Evolutionary conservation across 2,888 invertebrate genomes (phyloP), one percentile per base, ranked within the genome.

Genomic region (Vanessa cardui): DNA sequence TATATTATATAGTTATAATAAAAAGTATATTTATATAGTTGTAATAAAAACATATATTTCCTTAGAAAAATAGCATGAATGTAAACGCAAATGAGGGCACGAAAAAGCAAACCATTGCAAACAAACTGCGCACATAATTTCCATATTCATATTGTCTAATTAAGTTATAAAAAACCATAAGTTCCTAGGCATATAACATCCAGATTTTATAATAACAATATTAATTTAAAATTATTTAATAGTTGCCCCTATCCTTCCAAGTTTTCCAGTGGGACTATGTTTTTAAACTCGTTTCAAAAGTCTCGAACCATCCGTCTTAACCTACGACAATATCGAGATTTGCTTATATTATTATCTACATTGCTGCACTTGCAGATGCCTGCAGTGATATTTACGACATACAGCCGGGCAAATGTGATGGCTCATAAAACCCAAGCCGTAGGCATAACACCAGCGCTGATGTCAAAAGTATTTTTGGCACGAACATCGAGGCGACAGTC

Each of bases 401-500:
- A 77, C 79, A 76, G 82, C 84, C 87, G 88, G 88, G 85, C 87
- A 87, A 77, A 75, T 79, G 83, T 79, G 84, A 89, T 85, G 89
- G 86, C 78, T 82, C 87, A 89, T 90, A 90, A 91, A 90, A 80
- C 85, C 80, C 80, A 78, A 82, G 83, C 81, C 80, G 83, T 83
- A 84, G 80, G 82, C 83, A 80, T 75, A 80, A 77, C 78, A 78
- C 77, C 77, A 73, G 76, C 83, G 80, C 80, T 86, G 85, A 86
- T 86, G 85, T 85, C 84, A 86, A 84, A 83, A 78, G 81, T 89
- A 90, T 90, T 88, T 88, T 87, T 90, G 91, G 90, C 90, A 86
- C 83, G 78, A 74, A 79, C 80, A 73, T 72, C 74, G 76, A 75
- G 76, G 75, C 78, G 79, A 80, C 82, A 81, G 80, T 81, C 78